Evolutionary conservation across 2,797 vertebrate species (phyloP).

Genomic region (Ctenochaetus hawaiiensis): DNA sequence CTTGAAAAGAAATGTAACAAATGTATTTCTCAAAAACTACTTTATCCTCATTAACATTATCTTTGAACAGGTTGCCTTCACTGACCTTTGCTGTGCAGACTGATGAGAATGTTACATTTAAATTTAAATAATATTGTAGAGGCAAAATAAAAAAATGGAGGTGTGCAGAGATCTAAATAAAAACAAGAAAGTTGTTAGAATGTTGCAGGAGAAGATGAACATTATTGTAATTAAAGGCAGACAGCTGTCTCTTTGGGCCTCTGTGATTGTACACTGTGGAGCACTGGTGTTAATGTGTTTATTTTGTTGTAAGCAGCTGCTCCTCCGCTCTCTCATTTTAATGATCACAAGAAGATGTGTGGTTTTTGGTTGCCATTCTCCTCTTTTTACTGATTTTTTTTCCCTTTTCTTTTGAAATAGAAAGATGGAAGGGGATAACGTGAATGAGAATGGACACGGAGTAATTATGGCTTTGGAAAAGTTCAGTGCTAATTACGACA

Average conservation of each 20-base stretch:
- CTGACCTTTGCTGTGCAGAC: not conserved
- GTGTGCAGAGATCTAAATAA: conserved; percentile 15
- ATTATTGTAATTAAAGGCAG: conserved; percentile 68
- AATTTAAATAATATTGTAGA: not conserved
- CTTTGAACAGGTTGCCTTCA: not conserved
- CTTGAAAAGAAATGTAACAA: not conserved
- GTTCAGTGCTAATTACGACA: conserved; percentile 59
- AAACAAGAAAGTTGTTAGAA: conserved; percentile 39
- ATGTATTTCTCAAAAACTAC: not conserved
- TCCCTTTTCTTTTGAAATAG: conserved; percentile 69
- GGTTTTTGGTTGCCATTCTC: conserved; percentile 63
- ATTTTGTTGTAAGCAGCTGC: conserved; percentile 81
- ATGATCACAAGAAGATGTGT: conserved; percentile 74
- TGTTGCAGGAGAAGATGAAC: conserved; percentile 37
- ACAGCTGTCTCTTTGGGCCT: conserved; percentile 76
- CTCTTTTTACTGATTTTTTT: conserved; percentile 26
- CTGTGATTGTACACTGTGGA: conserved; percentile 71
- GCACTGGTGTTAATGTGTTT: conserved; percentile 79
- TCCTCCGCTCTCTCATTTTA: conserved; percentile 71
- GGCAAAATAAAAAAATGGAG: not conserved
- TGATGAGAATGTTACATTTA: not conserved
- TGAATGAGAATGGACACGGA: conserved; percentile 36
- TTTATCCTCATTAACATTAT: not conserved
- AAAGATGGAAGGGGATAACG: conserved; percentile 35
- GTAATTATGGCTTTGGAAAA: conserved; percentile 64